Conservation (phyloP, 2,797 vertebrate genomes). For the Arnoldichthys spilopterus region DNA sequence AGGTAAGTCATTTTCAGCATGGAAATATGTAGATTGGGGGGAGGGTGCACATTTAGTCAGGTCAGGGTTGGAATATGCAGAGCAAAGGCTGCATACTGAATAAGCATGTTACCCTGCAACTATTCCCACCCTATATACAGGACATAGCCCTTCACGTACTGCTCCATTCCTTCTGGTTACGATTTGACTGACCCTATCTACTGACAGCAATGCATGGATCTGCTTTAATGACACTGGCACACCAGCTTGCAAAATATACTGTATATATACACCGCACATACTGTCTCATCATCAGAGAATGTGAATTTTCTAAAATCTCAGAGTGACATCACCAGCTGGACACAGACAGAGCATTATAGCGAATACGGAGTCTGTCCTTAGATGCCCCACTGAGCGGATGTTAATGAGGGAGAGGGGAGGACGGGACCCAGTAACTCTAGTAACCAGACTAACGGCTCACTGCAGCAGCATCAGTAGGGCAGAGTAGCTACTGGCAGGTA, state of each 20-base stretch:
- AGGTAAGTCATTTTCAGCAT: constrained; percentile 73
- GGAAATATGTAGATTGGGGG: neutral
- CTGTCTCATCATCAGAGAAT: neutral
- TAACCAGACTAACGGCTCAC: constrained; percentile 41
- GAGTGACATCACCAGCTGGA: neutral
- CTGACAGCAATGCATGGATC: neutral
- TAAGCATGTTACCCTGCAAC: constrained; percentile 25
- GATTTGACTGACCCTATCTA: neutral
- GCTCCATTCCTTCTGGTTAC: neutral
- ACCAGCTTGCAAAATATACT: neutral
- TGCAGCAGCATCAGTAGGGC: constrained; percentile 53
- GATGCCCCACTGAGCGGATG: constrained; percentile 12
- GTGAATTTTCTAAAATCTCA: constrained; percentile 31
- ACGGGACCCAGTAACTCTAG: constrained; percentile 10
- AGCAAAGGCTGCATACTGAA: neutral
- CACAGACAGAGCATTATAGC: constrained; percentile 2
- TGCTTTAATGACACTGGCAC: neutral
- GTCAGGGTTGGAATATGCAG: neutral
- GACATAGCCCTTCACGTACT: neutral
- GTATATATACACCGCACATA: too few species aligned
- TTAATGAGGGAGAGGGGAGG: constrained; percentile 26
- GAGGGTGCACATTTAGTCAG: constrained; percentile 11
- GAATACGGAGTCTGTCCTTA: constrained; percentile 3
- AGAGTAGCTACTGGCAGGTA: constrained; percentile 50
- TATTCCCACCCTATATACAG: neutral